Base-by-base conservation (phyloP, 1,140 invertebrate genomes). In the Leptestheria dahalacensis region DNA sequence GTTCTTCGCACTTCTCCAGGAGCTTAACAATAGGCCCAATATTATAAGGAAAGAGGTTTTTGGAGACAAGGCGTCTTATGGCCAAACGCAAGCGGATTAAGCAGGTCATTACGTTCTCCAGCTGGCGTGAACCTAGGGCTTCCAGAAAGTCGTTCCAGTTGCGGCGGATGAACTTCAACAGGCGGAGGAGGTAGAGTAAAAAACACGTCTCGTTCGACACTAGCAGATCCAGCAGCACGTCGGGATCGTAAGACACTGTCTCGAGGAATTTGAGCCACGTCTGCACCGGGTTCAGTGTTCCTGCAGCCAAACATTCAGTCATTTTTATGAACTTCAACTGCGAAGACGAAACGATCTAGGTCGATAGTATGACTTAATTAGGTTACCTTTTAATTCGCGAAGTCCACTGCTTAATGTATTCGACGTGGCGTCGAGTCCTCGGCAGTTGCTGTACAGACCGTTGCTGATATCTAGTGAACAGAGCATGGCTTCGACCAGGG, bases 171-270 rank as follows among this genome's bases (percentile, higher is more conserved):
- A 87, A 91, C 66, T 92, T 91, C 20, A 94, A 75, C 67, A 91
- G 84, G 64, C 88, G 77, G 53, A 91, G 74, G 53, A 94, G 73
- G 74, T 93, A 94, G 2, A 91, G 72, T 48, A 93, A 72, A 69
- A 92, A 93, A 71, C 87, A 91, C 3, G 89, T 94, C 70, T 93
- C 89, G 69, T 90, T 91, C 65, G 87, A 90, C 24, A 91, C 85
- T 59, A 94, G 76, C 68, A 89, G 82, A 75, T 94, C 90, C 33
- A 94, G 71, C 20, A 93, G 67, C 1, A 92, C 81, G 69, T 86
- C 82, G 12, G 82, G 81, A 68, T 91, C 88, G 66, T 88, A 83
- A 49, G 84, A 85, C 15, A 91, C 85, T 49, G 86, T 82, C 64
- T 82, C 79, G 10, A 91, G 74, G 70, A 91, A 91, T 69, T 89